Evolutionary conservation across 1,140 invertebrate genomes (phyloP), one percentile per base, ranked within the genome.

Genomic region (Leptinotarsa undecemlineata): DNA sequence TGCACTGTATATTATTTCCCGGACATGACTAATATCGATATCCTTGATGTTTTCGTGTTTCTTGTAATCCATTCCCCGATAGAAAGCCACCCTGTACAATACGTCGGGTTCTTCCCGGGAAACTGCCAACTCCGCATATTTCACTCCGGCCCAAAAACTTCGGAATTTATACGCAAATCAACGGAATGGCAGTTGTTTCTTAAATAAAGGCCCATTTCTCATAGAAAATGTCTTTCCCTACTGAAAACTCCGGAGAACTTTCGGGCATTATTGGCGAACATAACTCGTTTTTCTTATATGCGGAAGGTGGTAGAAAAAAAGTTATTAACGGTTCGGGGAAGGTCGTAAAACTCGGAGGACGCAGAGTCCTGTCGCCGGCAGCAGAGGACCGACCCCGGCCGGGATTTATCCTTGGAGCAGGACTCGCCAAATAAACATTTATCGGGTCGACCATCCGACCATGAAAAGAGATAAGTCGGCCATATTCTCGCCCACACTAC

Each of bases 391-490:
- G 42, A 26, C 21, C 23, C 0, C 17, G 15, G n/a, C n/a, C n/a
- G 11, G 51, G 57, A 60, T 60, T 71, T 71, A 71, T 71, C 48
- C 23, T 61, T 61, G 69, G 48, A 23, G 51, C 69, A 26, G 6
- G 3, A 20, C 42, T 71, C 21, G 69, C 69, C 69, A 71, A 71
- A 71, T 71, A 71, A 47, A 61, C 69, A 26, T 48, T 48, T 71
- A 61, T 33, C 68, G 48, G 69, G 26, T 19, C 21, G 57, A 20
- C 69, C 69, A 71, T 71, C 69, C 69, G 69, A 71, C 69, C 69
- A 71, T 71, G 69, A 71, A 71, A 61, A 5, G 21, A 71, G 69
- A 71, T 71, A 71, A 71, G 21, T 23, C 48, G 19, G 69, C 69
- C 69, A 61, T 71, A 71, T 71, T 71, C 69, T 19, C 69, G 21